Conservation (phyloP, 2,113 vertebrate genomes). For the Thamnophis sirtalis region DNA sequence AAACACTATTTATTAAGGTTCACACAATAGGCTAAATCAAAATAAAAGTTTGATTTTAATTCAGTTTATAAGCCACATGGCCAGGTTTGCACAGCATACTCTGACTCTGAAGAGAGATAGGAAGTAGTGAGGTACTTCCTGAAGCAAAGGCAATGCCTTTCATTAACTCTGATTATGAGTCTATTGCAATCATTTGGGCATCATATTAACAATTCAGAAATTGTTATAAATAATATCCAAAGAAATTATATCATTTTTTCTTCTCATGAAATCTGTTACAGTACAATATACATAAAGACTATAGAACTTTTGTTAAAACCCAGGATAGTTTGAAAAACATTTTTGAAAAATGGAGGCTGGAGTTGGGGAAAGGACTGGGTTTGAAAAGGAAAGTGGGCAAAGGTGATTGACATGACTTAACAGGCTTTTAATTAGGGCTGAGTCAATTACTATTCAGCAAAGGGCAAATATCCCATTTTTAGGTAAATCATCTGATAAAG, state of each 20-base stretch:
- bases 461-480: neutral
- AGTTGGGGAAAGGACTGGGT: neutral
- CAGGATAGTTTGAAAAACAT: neutral
- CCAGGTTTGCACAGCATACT: neutral
- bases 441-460: neutral
- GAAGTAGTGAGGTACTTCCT: neutral
- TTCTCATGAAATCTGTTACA: neutral
- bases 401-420: neutral
- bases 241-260: neutral
- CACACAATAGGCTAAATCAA: neutral
- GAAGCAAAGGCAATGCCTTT: neutral
- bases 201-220: neutral
- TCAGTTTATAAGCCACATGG: neutral
- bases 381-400: neutral
- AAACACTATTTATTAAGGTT: neutral
- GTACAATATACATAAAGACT: neutral
- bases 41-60: neutral
- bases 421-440: neutral
- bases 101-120: neutral
- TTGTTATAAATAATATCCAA: neutral
- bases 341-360: neutral
- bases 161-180: neutral
- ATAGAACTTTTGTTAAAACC: neutral
- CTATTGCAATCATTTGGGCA: neutral
- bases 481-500: neutral